Evolutionary conservation across 2,797 vertebrate genomes (phyloP).

Genomic region (Melanotaenia boesemani): DNA sequence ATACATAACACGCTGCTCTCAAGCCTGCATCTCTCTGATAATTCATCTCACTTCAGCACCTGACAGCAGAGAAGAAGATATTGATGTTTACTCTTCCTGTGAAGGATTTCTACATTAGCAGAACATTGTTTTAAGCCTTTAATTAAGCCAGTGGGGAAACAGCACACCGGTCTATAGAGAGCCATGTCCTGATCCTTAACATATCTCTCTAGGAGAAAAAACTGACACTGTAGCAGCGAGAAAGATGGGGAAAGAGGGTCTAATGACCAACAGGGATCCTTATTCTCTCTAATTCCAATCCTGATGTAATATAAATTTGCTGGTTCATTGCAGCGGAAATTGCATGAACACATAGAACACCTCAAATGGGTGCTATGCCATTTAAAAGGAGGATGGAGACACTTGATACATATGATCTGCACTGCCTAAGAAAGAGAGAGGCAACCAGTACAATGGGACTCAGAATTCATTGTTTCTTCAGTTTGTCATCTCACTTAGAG

Average conservation of each 20-base stretch:
- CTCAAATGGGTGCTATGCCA: conserved; percentile 9
- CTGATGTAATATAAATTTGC: conserved; percentile 47
- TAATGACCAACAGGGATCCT: conserved; percentile 46
- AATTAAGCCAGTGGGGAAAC: conserved; percentile 72
- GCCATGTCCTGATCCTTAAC: conserved; percentile 17
- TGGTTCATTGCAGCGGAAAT: conserved; percentile 53
- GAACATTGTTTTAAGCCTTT: conserved; percentile 68
- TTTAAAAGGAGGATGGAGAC: conserved; percentile 28
- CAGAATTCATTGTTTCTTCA: conserved; percentile 36
- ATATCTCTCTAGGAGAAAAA: conserved; percentile 38
- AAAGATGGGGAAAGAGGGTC: conserved; percentile 15
- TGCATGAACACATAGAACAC: conserved; percentile 38
- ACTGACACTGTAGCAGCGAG: conserved; percentile 29
- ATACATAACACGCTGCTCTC: conserved; percentile 60
- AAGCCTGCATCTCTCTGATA: conserved; percentile 39
- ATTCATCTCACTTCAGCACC: conserved; percentile 74
- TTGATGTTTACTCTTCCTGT: conserved; percentile 62
- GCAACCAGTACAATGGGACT: conserved; percentile 12
- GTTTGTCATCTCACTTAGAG: conserved; percentile 24
- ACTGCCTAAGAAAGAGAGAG: conserved; percentile 4
- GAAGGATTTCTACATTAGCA: conserved; percentile 59
- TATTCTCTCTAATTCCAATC: conserved; percentile 39
- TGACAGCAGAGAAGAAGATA: conserved; percentile 61
- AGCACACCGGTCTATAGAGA: conserved; percentile 31
- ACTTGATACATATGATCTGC: conserved; percentile 4